Evolutionary conservation across 1,140 invertebrate species (phyloP).

Genomic region (Acromyrmex echinatior): DNA sequence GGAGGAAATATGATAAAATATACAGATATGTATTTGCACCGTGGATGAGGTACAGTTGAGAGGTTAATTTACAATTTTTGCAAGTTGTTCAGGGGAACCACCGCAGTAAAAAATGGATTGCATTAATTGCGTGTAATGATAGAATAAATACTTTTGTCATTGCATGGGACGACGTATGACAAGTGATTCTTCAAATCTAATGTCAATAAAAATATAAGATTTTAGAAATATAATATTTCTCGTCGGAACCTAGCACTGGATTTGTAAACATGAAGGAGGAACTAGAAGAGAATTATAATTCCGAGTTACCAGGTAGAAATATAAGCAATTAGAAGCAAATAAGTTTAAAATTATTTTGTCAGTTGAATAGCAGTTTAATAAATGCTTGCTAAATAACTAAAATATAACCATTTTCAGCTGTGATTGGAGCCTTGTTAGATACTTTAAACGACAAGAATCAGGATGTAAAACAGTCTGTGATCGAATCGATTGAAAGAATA

Average conservation of each 20-base stretch:
- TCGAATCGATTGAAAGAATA: constrained; percentile 87
- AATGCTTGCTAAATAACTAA: neutral
- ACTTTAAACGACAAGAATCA: constrained; percentile 88
- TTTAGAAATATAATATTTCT: neutral
- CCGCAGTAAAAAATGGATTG: neutral
- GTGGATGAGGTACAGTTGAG: no score
- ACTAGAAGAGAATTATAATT: neutral
- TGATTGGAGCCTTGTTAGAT: constrained; percentile 88
- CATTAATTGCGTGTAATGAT: neutral
- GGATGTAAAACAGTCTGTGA: constrained; percentile 86
- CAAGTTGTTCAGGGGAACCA: neutral
- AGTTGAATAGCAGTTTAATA: neutral
- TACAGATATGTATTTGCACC: no score
- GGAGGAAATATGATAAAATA: no score
- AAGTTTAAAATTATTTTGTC: neutral
- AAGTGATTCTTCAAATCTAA: neutral
- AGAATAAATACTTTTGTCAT: neutral
- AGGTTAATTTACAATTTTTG: neutral
- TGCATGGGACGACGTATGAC: neutral
- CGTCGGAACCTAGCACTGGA: neutral
- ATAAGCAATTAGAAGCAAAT: neutral
- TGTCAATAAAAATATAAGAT: neutral
- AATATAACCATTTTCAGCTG: constrained; percentile 84
- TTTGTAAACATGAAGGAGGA: constrained; percentile 56
- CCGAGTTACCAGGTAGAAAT: constrained; percentile 49